phyloP scores from a whole-genome alignment of 2,888 invertebrate species.

The Steinernema carpocapsae region DNA sequence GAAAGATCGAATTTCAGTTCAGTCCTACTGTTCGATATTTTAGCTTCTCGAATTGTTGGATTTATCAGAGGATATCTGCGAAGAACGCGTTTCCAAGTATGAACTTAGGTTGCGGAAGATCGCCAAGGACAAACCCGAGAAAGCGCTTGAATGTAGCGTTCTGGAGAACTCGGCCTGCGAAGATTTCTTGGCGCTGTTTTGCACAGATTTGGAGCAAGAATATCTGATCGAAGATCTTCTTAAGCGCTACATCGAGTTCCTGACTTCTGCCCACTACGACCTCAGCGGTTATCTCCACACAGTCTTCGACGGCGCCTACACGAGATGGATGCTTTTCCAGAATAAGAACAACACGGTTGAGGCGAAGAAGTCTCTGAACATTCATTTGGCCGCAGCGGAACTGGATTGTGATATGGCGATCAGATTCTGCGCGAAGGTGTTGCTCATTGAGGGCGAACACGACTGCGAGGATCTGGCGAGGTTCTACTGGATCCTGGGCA shows the following conservation, averaged over 20 bases:
- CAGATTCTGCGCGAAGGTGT: neutral
- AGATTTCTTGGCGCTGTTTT: neutral
- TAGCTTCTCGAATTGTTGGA: constrained; percentile 5
- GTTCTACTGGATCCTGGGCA: neutral
- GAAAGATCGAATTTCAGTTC: no score
- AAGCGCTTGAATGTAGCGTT: neutral
- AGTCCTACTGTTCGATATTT: neutral
- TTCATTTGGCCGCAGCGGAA: constrained; percentile 22
- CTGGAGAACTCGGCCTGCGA: neutral
- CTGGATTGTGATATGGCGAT: neutral
- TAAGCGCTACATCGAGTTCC: neutral
- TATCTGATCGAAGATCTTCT: neutral
- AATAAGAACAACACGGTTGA: neutral
- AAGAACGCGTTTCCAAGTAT: neutral
- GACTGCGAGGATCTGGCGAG: neutral
- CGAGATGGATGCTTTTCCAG: neutral
- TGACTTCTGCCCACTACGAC: neutral
- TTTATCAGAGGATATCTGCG: neutral
- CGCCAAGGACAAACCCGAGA: neutral
- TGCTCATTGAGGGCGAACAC: neutral
- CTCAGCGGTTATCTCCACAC: neutral
- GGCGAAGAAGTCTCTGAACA: neutral
- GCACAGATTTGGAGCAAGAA: neutral
- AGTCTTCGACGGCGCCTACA: neutral
- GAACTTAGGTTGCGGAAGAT: constrained; percentile 11